Base-by-base conservation (phyloP, 1,140 invertebrate species). In the Drosophila tristis region DNA sequence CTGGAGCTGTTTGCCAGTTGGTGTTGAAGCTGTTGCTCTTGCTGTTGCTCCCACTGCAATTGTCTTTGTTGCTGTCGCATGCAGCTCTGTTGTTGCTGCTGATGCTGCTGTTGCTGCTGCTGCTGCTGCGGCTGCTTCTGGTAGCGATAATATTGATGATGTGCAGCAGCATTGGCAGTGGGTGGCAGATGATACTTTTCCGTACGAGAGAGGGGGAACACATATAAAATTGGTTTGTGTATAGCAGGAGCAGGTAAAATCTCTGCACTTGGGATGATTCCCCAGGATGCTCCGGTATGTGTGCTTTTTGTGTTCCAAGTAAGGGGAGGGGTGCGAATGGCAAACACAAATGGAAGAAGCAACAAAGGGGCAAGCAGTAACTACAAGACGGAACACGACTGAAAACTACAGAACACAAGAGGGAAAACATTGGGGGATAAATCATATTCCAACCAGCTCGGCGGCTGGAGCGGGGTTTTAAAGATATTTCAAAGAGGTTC, bases 61-160 rank as follows among this genome's bases (percentile, higher is more conserved):
- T 44, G 72, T 64, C 74, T 55, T 74, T 87, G 84, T 50, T 90
- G 68, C 54, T 90, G 85, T 50, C 80, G 80, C 60, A 78, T 57
- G 68, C 66, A 84, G 39, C 80, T 74, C 47, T 87, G 68, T 51
- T 78, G 82, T 11, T 72, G 72, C 6, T 78, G 78, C n/a, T 81
- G 79, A 13, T 72, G 72, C 2, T 78, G 78, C 0, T 74, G 78
- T 2, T 61, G 62, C 4, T 45, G 68, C 16, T 62, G 74, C 35
- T 67, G 60, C 48, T 16, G 16, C 16, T 16, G 16, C 16, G 20
- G 20, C 20, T 89, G 84, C 50, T 74, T 84, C 71, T 90, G 74
- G 78, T 85, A 85, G 57, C 85, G 85, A 89, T 82, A 80, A 81
- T 90, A 81, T 79, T 90, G 82, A 76, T 90, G 87, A 78, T 89